Conservation (phyloP, 2,888 invertebrate genomes). For the Heterodera filipjevi region DNA sequence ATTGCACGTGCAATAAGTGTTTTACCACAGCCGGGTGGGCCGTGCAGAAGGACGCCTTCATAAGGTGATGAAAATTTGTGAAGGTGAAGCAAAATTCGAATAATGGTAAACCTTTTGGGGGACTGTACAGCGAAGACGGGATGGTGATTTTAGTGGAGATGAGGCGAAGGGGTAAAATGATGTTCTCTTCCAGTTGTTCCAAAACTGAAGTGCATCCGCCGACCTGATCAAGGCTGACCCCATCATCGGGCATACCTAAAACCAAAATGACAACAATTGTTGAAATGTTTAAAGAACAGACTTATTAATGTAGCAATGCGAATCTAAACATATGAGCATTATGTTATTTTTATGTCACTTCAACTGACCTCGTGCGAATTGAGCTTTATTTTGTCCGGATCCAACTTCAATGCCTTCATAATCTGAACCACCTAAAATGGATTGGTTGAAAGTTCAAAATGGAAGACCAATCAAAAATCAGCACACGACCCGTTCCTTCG, state of each 20-base stretch:
- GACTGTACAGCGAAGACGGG: constrained; percentile 37
- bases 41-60: constrained; percentile 62
- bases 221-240: constrained; percentile 35
- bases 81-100: constrained; percentile 11
- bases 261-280: neutral
- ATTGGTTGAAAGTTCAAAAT: neutral
- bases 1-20: constrained; percentile 64
- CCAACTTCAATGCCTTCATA: constrained; percentile 50
- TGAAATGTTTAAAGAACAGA: neutral
- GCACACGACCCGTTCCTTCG: constrained; percentile 51
- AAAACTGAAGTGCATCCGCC: constrained; percentile 56
- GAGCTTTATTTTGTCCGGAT: constrained; percentile 47
- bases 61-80: no score
- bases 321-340: constrained; percentile 9
- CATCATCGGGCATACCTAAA: constrained; percentile 36
- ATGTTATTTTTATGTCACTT: constrained; percentile 32
- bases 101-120: constrained; percentile 41
- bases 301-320: constrained; percentile 26
- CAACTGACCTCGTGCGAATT: constrained; percentile 59
- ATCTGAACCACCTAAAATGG: constrained; percentile 46
- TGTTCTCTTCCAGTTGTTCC: constrained; percentile 53
- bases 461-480: neutral
- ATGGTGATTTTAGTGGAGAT: constrained; percentile 32
- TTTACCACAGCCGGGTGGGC: constrained; percentile 65
- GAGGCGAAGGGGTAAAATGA: constrained; percentile 56